A percentile compares a stretch with the other conserved stretches of the same genome.
These are phyloP conservation scores for Steinernema scapterisci DNA, from an alignment of 2,888 invertebrate genomes.

Conservation along the genomic window DNA sequence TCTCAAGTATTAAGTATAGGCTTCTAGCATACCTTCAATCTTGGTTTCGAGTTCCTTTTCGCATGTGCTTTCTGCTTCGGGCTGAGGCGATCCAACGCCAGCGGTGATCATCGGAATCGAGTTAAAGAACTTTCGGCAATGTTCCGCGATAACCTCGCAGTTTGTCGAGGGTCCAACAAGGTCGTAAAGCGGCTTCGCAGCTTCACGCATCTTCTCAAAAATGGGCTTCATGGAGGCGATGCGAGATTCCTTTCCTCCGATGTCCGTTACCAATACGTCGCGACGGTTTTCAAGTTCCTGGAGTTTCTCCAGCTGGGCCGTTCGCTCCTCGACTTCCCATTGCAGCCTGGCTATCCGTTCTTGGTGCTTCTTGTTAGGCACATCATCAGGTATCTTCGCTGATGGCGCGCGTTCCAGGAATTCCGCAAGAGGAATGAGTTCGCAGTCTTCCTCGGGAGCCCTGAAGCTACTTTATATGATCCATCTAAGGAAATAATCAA, in stretches of 20 bases:
- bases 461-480: background rate
- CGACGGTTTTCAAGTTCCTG: slow-evolving; percentile 19
- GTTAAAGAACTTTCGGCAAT: background rate
- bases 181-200: slow-evolving; percentile 8
- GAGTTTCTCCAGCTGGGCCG: background rate
- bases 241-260: slow-evolving; percentile 15
- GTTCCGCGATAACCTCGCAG: background rate
- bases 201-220: slow-evolving; percentile 18
- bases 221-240: slow-evolving; percentile 17
- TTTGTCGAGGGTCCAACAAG: background rate
- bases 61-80: background rate
- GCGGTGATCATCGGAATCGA: background rate
- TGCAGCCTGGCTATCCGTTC: slow-evolving; percentile 1
- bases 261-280: slow-evolving; percentile 10
- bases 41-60: background rate
- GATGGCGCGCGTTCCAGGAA: background rate
- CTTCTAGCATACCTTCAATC: background rate
- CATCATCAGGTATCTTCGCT: background rate
- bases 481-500: no score
- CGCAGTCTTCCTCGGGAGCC: slow-evolving; percentile 14
- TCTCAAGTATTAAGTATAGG: no score
- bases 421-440: background rate
- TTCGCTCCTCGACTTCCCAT: slow-evolving; percentile 11
- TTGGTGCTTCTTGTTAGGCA: background rate
- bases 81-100: background rate